Evolutionary conservation across 2,797 vertebrate genomes (phyloP).

Genomic region (Bucorvus abyssinicus): DNA sequence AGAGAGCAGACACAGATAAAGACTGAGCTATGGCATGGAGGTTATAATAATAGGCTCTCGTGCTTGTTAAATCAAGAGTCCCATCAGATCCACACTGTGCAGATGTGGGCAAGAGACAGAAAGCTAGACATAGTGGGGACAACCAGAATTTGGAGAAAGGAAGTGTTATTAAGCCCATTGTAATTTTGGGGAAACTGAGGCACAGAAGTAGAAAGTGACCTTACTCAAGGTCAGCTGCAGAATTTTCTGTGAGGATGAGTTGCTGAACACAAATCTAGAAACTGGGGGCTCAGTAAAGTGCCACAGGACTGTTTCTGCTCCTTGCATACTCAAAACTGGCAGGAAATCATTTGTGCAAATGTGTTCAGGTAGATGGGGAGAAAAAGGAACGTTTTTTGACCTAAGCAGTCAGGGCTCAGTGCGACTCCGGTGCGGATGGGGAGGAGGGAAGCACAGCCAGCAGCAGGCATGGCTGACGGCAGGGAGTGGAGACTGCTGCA

Average conservation of each 20-base stretch:
- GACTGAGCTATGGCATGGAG: background rate
- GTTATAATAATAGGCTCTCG: background rate
- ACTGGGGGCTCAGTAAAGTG: background rate
- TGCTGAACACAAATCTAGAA: background rate
- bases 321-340: background rate
- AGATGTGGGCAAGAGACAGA: background rate
- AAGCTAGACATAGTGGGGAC: background rate
- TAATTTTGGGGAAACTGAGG: background rate
- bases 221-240: slow-evolving; percentile 39
- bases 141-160: background rate
- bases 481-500: background rate
- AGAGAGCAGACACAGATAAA: slow-evolving; percentile 27
- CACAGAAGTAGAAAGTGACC: background rate
- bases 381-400: accelerated
- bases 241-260: background rate
- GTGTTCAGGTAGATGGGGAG: background rate
- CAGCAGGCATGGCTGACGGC: accelerated
- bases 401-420: background rate
- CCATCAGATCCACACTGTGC: background rate
- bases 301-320: background rate
- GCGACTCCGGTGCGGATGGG: background rate
- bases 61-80: slow-evolving; percentile 3
- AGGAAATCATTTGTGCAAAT: background rate
- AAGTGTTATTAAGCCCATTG: background rate
- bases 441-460: background rate